A percentile compares a stretch with the other conserved stretches of the same genome.
phyloP scores from a whole-genome alignment of 1,140 invertebrate species.

The Brachionus rubens region DNA sequence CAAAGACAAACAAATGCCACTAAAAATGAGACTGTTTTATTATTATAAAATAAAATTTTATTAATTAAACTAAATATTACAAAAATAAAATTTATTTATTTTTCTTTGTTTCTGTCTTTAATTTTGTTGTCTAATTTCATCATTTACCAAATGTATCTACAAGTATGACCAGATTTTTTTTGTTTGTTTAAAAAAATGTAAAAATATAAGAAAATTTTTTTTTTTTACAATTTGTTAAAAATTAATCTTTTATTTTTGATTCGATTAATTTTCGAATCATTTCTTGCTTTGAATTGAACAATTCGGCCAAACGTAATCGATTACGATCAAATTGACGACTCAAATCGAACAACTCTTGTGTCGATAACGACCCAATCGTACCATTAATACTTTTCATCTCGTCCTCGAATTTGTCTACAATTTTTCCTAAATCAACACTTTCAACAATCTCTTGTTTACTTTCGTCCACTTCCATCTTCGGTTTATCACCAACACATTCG shows the following conservation, averaged over 20 bases:
- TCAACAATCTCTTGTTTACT: background rate
- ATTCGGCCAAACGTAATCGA: background rate
- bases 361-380: background rate
- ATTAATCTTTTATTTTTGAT: background rate
- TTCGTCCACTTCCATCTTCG: background rate
- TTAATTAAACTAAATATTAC: background rate
- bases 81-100: no score
- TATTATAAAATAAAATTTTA: conserved; percentile 15
- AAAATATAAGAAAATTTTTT: background rate
- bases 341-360: background rate
- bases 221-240: conserved; percentile 13
- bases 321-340: background rate
- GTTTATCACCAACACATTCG: background rate
- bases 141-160: background rate
- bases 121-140: background rate
- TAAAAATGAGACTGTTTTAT: background rate
- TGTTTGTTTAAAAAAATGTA: background rate
- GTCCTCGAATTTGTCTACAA: background rate
- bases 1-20: no score
- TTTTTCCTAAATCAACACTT: background rate
- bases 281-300: conserved; percentile 10
- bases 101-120: no score
- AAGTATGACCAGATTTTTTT: background rate
- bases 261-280: background rate
- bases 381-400: background rate